Percentiles rank a stretch among this genome's conserved stretches.
Evolutionary conservation across 2,797 vertebrate species (phyloP).

Genomic region (Phaenicophaeus curvirostris): DNA sequence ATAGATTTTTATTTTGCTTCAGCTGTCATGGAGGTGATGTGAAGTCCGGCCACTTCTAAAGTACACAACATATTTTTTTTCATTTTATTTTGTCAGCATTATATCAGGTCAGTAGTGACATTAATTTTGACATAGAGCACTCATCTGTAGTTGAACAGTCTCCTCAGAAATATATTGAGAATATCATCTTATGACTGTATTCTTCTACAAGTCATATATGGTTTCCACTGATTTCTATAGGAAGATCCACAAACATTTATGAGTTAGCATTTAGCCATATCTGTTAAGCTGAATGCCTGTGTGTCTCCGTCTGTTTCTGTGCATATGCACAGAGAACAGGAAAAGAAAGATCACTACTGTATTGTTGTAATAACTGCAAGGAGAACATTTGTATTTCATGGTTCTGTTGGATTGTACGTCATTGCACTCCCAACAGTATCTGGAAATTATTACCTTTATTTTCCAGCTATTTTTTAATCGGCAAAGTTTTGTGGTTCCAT

Average conservation of each 20-base stretch:
- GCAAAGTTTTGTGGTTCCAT: fast-evolving
- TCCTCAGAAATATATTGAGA: not conserved
- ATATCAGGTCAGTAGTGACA: not conserved
- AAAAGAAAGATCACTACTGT: not conserved
- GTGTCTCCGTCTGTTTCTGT: not conserved
- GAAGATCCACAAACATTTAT: not conserved
- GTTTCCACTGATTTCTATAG: not conserved
- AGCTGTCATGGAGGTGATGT: not conserved
- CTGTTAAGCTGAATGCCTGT: not conserved
- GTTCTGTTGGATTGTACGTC: not conserved
- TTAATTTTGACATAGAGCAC: not conserved
- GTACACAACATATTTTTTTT: not conserved
- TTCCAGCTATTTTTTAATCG: not conserved
- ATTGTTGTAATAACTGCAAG: not conserved
- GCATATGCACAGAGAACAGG: not conserved
- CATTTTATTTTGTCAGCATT: not conserved
- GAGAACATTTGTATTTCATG: fast-evolving
- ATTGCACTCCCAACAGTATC: not conserved
- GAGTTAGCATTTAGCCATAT: not conserved
- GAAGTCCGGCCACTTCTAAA: not conserved
- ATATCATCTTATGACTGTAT: not conserved
- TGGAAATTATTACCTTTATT: not conserved
- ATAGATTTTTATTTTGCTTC: not conserved
- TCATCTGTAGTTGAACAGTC: not conserved
- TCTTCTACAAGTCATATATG: not conserved